These are phyloP conservation scores for Parus major DNA, from an alignment of 2,113 vertebrate genomes.

Conservation along the genomic window DNA sequence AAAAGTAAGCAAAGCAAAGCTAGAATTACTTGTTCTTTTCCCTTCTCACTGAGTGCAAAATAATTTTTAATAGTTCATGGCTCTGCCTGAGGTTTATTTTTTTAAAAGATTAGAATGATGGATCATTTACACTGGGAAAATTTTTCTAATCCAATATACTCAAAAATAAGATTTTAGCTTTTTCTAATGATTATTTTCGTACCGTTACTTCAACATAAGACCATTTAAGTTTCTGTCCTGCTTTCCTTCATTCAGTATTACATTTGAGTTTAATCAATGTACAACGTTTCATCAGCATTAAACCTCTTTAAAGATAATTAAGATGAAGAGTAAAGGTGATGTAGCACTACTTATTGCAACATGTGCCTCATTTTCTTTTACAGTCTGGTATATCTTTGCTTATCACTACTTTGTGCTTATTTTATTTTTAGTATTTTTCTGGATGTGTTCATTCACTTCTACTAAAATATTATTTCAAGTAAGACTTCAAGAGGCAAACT, in stretches of 20 bases:
- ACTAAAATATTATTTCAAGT: background rate
- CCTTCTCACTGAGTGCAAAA: background rate
- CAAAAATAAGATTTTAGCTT: background rate
- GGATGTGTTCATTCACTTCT: background rate
- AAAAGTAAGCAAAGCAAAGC: background rate
- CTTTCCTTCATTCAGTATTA: background rate
- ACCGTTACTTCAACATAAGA: background rate
- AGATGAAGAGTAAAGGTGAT: background rate
- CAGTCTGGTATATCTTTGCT: background rate
- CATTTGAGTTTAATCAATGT: background rate
- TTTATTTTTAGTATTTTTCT: background rate
- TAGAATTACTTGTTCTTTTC: background rate
- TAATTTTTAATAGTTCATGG: background rate
- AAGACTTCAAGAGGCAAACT: background rate
- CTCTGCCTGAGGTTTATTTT: accelerated
- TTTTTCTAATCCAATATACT: background rate
- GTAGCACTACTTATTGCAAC: background rate
- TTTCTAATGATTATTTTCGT: background rate
- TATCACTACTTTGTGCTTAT: background rate
- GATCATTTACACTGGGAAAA: background rate
- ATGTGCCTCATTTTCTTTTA: background rate
- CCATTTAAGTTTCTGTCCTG: background rate
- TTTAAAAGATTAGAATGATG: background rate
- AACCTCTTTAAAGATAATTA: background rate
- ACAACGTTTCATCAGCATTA: background rate